Conservation (phyloP, 2,888 invertebrate species). For the Andrena minutula region DNA sequence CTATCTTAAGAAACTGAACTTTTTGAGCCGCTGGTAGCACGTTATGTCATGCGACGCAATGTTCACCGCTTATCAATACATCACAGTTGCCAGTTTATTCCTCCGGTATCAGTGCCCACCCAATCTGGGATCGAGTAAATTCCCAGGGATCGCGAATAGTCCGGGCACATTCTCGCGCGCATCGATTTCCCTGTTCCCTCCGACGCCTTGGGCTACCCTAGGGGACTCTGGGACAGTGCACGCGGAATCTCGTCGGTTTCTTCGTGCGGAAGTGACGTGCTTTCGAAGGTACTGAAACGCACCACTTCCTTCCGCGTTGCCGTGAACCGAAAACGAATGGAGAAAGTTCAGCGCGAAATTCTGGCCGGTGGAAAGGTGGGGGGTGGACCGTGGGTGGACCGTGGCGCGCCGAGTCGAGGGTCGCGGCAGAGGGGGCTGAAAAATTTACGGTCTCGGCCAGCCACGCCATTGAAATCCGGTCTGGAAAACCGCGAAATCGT, state of each 20-base stretch:
- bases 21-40: neutral
- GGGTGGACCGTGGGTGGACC: neutral
- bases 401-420: neutral
- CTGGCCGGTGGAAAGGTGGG: conserved; percentile 15
- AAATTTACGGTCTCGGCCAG: conserved; percentile 58
- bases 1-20: neutral
- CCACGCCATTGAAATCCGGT: conserved; percentile 62
- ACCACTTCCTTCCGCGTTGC: conserved; percentile 61
- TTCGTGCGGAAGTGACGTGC: conserved; percentile 69
- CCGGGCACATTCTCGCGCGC: conserved; percentile 1
- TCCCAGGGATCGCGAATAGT: neutral
- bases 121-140: conserved; percentile 2
- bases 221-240: neutral
- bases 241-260: conserved; percentile 54
- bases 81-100: neutral
- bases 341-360: conserved; percentile 64
- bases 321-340: conserved; percentile 67
- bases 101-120: neutral
- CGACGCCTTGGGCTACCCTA: neutral
- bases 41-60: neutral
- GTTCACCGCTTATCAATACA: neutral
- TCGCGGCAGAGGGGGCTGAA: conserved; percentile 14
- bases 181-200: conserved; percentile 8
- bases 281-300: conserved; percentile 70
- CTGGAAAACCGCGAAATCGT: conserved; percentile 70